Conservation (phyloP, 2,113 vertebrate genomes). For the Elanoides forficatus region DNA sequence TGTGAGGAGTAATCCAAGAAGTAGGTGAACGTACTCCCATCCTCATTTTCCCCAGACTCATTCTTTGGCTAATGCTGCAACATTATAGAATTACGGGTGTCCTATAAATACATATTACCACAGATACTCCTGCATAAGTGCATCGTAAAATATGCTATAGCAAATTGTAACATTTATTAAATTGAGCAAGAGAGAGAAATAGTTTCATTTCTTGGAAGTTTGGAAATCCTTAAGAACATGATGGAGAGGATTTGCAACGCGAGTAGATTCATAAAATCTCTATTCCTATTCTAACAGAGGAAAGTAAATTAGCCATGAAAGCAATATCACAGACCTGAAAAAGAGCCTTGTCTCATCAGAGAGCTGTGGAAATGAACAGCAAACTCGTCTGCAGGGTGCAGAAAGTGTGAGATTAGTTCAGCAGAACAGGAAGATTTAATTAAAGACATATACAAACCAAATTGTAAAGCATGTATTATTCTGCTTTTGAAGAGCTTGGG, state of each 20-base stretch:
- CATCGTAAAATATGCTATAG: neutral
- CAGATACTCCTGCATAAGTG: neutral
- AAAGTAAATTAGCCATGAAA: constrained; percentile 38
- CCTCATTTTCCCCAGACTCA: neutral
- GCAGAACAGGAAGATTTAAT: constrained; percentile 39
- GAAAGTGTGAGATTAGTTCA: constrained; percentile 11
- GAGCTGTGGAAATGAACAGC: neutral
- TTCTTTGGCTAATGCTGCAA: neutral
- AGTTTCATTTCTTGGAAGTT: neutral
- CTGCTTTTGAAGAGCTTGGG: neutral
- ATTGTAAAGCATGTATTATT: neutral
- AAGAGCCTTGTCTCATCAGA: neutral
- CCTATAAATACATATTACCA: neutral
- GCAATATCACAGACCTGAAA: constrained; percentile 6
- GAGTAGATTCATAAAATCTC: neutral
- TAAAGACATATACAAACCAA: constrained; percentile 1
- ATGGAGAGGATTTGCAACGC: neutral
- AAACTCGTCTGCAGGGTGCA: neutral
- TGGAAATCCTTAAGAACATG: neutral
- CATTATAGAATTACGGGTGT: neutral
- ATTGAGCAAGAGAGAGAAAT: neutral
- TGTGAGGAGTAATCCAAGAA: neutral
- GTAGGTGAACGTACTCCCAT: neutral
- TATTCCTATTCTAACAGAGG: neutral
- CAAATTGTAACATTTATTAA: neutral